Evolutionary conservation across 2,888 invertebrate species (phyloP).

Genomic region (Ommatoiulus sabulosus): DNA sequence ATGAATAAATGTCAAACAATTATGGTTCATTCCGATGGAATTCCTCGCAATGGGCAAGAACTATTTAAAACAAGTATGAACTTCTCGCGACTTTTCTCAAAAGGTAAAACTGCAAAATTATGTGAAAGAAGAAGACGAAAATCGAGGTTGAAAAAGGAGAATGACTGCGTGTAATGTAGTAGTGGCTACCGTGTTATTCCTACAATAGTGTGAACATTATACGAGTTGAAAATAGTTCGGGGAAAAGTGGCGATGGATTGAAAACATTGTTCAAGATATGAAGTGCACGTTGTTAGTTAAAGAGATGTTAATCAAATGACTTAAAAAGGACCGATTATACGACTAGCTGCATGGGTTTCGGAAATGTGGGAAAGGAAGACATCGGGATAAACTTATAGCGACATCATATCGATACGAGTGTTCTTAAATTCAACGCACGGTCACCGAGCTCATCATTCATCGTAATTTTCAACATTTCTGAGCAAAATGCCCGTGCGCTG

Average conservation of each 20-base stretch:
- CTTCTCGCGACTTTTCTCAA: background rate
- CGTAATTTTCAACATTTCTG: background rate
- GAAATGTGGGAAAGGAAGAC: conserved; percentile 37
- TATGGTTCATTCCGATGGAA: too few species aligned
- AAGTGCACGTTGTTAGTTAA: background rate
- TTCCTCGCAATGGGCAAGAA: background rate
- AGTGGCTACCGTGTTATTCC: background rate
- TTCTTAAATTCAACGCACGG: background rate
- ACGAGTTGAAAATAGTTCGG: background rate
- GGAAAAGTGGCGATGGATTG: background rate
- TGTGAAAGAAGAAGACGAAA: background rate
- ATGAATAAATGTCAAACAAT: too few species aligned
- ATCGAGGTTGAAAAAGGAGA: background rate
- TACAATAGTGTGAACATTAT: background rate
- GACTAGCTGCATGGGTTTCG: background rate
- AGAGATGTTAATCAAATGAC: background rate
- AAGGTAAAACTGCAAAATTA: background rate
- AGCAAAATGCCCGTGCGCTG: background rate
- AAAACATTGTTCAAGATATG: conserved; percentile 29
- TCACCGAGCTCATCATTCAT: background rate
- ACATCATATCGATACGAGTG: background rate
- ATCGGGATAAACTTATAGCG: background rate
- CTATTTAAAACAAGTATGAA: background rate
- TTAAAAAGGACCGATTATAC: background rate
- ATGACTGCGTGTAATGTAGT: background rate